phyloP scores from a whole-genome alignment of 2,113 vertebrate species.

The Oreochromis spilurus region DNA sequence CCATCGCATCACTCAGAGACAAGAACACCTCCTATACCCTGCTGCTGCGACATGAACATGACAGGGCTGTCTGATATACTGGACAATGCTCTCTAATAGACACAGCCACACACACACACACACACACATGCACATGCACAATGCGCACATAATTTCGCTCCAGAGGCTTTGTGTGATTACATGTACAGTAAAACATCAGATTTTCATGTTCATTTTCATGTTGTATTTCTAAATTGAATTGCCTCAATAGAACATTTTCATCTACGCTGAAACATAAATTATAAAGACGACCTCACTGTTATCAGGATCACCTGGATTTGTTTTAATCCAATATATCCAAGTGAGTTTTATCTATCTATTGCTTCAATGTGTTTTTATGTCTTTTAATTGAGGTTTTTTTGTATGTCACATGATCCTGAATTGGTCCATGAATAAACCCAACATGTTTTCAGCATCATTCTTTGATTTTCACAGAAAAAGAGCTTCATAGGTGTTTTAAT shows the following conservation, averaged over 20 bases:
- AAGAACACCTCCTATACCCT: slow-evolving; percentile 63
- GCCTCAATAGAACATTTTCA: not conserved
- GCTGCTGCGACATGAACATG: slow-evolving; percentile 68
- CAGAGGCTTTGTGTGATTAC: not conserved
- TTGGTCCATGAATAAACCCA: not conserved
- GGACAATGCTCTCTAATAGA: slow-evolving; percentile 51
- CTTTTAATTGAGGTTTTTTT: not conserved
- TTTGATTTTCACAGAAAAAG: not conserved
- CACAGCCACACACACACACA: not conserved
- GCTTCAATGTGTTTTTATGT: not conserved
- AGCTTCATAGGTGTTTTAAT: not conserved
- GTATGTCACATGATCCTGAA: not conserved
- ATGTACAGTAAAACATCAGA: slow-evolving; percentile 7
- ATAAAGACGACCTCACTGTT: not conserved
- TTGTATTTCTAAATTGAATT: not conserved
- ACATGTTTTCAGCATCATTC: not conserved
- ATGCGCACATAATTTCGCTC: not conserved
- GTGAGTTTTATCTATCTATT: not conserved
- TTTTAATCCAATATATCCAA: not conserved
- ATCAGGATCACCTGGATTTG: not conserved
- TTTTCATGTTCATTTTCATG: not conserved
- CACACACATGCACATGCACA: not conserved
- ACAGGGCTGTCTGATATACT: slow-evolving; percentile 65
- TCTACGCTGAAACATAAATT: not conserved
- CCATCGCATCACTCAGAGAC: slow-evolving; percentile 70